Evolutionary conservation across 2,797 vertebrate species (phyloP).

Genomic region (Neosilurus mollespiculum): DNA sequence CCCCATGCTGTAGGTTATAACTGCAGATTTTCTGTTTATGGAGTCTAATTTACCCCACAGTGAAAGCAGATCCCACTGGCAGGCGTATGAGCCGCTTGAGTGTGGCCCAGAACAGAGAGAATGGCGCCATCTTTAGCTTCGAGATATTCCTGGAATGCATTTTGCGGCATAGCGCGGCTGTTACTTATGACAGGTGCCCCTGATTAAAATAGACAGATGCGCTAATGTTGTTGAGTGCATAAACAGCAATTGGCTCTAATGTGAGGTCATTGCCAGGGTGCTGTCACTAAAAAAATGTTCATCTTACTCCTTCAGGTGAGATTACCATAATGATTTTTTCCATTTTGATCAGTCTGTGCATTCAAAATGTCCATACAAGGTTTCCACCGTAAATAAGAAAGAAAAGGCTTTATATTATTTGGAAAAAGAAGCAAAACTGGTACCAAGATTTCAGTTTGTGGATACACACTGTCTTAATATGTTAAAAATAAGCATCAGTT

Average conservation of each 20-base stretch:
- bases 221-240: slow-evolving; percentile 16
- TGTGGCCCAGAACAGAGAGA: slow-evolving; percentile 18
- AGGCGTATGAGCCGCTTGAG: slow-evolving; percentile 19
- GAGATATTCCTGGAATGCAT: slow-evolving; percentile 42
- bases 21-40: slow-evolving; percentile 29
- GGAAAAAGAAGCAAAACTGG: not conserved
- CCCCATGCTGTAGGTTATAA: not conserved
- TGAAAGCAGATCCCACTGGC: slow-evolving; percentile 48
- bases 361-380: not conserved
- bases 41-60: slow-evolving; percentile 37
- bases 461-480: not conserved
- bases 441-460: not conserved
- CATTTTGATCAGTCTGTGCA: not conserved
- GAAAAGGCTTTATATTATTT: not conserved
- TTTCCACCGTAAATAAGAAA: not conserved
- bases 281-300: not conserved
- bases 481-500: not conserved
- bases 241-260: slow-evolving; percentile 34
- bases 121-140: slow-evolving; percentile 48
- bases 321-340: not conserved
- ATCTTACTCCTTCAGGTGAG: not conserved
- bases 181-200: slow-evolving; percentile 38
- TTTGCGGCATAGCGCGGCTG: not conserved
- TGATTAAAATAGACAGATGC: slow-evolving; percentile 45
- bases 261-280: slow-evolving; percentile 1